phyloP scores from a whole-genome alignment of 53 echinoderm and acorn worm species.

The Echinometra lucunter region DNA sequence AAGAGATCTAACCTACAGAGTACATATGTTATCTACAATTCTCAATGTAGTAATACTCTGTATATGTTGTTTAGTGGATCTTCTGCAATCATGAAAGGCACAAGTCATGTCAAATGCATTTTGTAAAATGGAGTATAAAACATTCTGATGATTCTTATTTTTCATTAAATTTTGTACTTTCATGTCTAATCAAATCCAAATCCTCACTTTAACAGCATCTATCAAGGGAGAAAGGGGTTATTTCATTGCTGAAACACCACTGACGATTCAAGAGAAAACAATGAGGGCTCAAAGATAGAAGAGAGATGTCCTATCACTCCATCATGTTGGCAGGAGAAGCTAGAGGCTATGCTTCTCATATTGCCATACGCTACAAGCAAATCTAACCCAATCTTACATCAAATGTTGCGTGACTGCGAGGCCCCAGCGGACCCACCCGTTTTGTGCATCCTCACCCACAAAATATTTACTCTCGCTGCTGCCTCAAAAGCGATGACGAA shows the following conservation, averaged over 20 bases:
- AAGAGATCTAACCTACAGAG: no score
- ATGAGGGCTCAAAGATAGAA: not conserved
- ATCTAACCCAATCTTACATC: conserved; percentile 17
- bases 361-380: conserved; percentile 6
- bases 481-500: conserved; percentile 47
- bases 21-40: no score
- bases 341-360: conserved; percentile 5
- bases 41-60: no score
- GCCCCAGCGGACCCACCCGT: conserved; percentile 36
- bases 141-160: not conserved
- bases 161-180: not conserved
- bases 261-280: not conserved
- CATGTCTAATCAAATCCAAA: not conserved
- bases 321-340: not conserved
- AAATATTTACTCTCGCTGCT: conserved; percentile 24
- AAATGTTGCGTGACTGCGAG: conserved; percentile 18
- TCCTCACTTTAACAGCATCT: not conserved
- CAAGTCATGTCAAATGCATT: no score
- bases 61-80: no score
- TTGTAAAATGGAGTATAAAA: not conserved
- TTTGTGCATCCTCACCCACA: conserved; percentile 35
- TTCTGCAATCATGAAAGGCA: no score
- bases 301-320: not conserved
- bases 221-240: not conserved
- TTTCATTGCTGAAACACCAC: not conserved